Conservation (phyloP, 2,113 vertebrate species). For the Eublepharis macularius region DNA sequence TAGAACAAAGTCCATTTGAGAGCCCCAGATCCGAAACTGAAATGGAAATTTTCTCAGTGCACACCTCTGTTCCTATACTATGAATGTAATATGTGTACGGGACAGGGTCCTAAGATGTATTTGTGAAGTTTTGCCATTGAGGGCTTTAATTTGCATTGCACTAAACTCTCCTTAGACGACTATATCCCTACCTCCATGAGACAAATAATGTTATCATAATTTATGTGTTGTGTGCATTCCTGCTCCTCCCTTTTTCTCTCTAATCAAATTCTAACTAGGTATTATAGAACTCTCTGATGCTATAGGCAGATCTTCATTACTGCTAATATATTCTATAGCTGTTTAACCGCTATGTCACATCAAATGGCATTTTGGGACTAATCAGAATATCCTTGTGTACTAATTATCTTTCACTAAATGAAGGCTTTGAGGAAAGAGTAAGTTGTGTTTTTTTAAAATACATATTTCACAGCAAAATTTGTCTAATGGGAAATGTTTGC, state of each 20-base stretch:
- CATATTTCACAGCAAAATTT: background rate
- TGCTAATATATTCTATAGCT: background rate
- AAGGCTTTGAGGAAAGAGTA: background rate
- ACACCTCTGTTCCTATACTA: too few relatives aligned
- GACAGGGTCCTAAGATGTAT: constrained; percentile 24
- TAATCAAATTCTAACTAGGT: background rate
- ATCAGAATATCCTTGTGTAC: background rate
- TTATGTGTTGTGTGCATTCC: background rate
- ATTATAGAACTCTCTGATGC: constrained; percentile 12
- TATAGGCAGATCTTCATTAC: constrained; percentile 7
- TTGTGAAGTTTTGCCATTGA: constrained; percentile 28
- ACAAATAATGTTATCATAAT: background rate
- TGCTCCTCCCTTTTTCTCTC: background rate
- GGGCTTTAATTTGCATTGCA: constrained; percentile 13
- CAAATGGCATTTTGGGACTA: background rate
- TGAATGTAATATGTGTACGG: background rate
- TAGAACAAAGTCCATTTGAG: too few relatives aligned
- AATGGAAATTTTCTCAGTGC: too few relatives aligned
- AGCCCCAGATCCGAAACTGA: too few relatives aligned
- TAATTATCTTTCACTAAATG: background rate
- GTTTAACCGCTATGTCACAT: background rate
- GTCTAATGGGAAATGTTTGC: background rate
- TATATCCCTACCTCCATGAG: constrained; percentile 2
- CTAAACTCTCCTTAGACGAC: background rate
- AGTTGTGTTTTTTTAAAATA: background rate